Percentiles rank a stretch among this genome's conserved stretches.
phyloP scores from a whole-genome alignment of 2,797 vertebrate genomes.

The Karalla daura region DNA sequence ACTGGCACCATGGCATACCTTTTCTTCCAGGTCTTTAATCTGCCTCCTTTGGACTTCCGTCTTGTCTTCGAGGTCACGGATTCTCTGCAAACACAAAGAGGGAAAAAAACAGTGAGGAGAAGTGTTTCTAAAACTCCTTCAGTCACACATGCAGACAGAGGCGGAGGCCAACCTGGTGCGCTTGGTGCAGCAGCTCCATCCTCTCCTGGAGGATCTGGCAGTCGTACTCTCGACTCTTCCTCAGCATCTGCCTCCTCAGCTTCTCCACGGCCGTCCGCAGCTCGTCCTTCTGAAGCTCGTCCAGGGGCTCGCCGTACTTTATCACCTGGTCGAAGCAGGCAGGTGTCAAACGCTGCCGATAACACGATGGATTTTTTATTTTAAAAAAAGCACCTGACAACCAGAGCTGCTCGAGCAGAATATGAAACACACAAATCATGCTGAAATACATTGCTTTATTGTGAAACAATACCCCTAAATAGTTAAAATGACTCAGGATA shows the following conservation, averaged over 20 bases:
- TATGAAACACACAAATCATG: no score
- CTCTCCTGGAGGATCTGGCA: constrained; percentile 98
- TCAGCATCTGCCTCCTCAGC: constrained; percentile 95
- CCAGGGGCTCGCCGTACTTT: constrained; percentile 94
- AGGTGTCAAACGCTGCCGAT: background rate
- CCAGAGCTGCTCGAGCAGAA: no score
- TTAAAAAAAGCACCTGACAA: background rate
- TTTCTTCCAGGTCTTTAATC: constrained; percentile 99
- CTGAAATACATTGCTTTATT: no score
- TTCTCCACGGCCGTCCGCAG: constrained; percentile 95
- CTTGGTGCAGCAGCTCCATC: constrained; percentile 98
- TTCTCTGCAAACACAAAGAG: constrained; percentile 86
- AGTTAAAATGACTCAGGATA: no score
- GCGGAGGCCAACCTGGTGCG: constrained; percentile 88
- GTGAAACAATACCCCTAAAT: no score
- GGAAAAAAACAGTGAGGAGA: background rate
- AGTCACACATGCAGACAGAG: background rate
- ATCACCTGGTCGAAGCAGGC: constrained; percentile 81
- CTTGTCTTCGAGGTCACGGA: constrained; percentile 98
- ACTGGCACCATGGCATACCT: constrained; percentile 86
- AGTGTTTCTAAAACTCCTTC: background rate
- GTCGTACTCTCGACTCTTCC: constrained; percentile 98
- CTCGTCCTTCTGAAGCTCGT: constrained; percentile 95
- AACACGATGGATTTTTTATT: background rate
- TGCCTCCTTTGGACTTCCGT: constrained; percentile 99